Evolutionary conservation across 35 echinoderm and acorn worm species (phyloP).

Genomic region (Apostichopus parvimensis): DNA sequence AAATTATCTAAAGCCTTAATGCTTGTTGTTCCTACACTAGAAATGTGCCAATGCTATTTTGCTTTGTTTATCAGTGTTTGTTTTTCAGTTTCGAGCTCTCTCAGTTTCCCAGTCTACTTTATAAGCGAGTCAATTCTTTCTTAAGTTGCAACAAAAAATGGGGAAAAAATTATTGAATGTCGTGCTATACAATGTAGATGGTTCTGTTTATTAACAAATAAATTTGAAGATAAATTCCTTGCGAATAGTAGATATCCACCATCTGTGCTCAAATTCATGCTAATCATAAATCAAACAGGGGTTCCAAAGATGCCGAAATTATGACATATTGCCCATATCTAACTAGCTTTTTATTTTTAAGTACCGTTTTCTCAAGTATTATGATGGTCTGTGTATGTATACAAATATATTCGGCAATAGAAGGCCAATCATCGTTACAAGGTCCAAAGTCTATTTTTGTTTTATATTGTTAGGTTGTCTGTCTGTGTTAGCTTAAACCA

Average conservation of each 20-base stretch:
- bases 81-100: too few species aligned
- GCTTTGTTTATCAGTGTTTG: too few species aligned
- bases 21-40: too few species aligned
- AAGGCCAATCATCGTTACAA: background rate
- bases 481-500: background rate
- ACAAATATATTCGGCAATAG: constrained; percentile 11
- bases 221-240: background rate
- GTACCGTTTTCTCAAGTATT: constrained; percentile 5
- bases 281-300: constrained; percentile 18
- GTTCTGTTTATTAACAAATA: too few species aligned
- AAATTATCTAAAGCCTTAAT: too few species aligned
- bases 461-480: background rate
- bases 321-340: constrained; percentile 34
- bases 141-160: too few species aligned
- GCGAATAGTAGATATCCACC: background rate
- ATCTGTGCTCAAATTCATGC: background rate
- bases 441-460: constrained; percentile 1
- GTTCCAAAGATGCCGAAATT: constrained; percentile 9
- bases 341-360: constrained; percentile 21
- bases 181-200: too few species aligned
- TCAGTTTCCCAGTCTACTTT: too few species aligned
- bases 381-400: background rate
- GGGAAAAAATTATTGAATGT: too few species aligned
- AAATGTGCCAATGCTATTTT: too few species aligned
- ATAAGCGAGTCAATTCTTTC: too few species aligned